phyloP scores from a whole-genome alignment of 2,113 vertebrate species.

The Megatriorchis doriae region DNA sequence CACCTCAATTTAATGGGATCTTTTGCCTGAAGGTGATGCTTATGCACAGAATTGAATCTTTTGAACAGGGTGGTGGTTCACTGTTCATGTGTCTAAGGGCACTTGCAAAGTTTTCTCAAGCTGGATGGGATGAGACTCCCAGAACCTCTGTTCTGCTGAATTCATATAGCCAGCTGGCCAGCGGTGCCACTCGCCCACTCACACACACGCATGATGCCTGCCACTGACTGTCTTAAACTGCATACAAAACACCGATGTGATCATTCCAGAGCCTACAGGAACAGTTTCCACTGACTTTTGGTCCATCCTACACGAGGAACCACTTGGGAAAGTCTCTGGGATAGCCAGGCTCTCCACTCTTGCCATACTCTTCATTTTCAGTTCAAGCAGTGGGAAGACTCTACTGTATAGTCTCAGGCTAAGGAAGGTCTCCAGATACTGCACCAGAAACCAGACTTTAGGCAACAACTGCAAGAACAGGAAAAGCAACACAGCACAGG shows the following conservation, averaged over 20 bases:
- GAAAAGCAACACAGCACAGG: background rate
- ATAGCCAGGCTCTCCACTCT: background rate
- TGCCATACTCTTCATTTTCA: background rate
- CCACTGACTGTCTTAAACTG: background rate
- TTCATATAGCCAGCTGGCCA: background rate
- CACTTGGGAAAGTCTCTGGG: background rate
- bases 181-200: accelerated
- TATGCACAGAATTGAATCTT: background rate
- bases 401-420: background rate
- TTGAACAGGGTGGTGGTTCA: accelerated
- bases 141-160: background rate
- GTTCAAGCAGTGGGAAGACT: background rate
- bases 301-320: background rate
- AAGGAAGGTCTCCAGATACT: background rate
- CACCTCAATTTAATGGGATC: background rate
- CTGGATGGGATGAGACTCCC: background rate
- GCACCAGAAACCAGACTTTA: background rate
- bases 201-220: background rate
- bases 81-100: background rate
- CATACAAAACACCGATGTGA: background rate
- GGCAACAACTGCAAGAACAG: background rate
- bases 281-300: background rate
- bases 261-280: background rate
- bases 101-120: background rate
- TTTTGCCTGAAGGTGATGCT: background rate